Conservation (phyloP, 2,113 vertebrate species). For the Pyrgilauda ruficollis region DNA sequence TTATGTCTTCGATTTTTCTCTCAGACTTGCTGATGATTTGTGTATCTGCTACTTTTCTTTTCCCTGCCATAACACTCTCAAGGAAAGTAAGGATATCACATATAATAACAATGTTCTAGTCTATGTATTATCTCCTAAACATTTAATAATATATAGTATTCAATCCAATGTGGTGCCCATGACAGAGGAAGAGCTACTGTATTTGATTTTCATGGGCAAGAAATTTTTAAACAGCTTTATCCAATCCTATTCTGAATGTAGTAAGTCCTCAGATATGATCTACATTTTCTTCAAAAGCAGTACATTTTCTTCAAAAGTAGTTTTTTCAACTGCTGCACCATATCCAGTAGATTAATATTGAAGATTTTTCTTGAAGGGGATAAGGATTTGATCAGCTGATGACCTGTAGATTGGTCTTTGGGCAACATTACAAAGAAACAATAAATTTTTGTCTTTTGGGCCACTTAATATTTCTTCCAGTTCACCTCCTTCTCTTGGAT, state of each 20-base stretch:
- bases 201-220: not conserved
- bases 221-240: not conserved
- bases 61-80: not conserved
- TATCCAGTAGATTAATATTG: not conserved
- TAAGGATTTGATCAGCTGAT: not conserved
- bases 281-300: not conserved
- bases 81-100: not conserved
- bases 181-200: not conserved
- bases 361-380: not conserved
- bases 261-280: not conserved
- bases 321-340: not conserved
- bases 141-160: not conserved
- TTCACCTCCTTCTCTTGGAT: not conserved
- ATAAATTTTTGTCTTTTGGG: not conserved
- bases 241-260: not conserved
- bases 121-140: not conserved
- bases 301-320: not conserved
- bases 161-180: rapidly evolving
- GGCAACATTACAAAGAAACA: not conserved
- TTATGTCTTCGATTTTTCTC: not conserved
- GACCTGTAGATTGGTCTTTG: not conserved
- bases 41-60: not conserved
- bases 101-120: not conserved
- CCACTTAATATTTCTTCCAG: not conserved
- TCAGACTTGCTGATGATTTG: not conserved